These are phyloP conservation scores for Drosophila sucinea DNA, from an alignment of 1,140 invertebrate genomes.

Conservation along the genomic window DNA sequence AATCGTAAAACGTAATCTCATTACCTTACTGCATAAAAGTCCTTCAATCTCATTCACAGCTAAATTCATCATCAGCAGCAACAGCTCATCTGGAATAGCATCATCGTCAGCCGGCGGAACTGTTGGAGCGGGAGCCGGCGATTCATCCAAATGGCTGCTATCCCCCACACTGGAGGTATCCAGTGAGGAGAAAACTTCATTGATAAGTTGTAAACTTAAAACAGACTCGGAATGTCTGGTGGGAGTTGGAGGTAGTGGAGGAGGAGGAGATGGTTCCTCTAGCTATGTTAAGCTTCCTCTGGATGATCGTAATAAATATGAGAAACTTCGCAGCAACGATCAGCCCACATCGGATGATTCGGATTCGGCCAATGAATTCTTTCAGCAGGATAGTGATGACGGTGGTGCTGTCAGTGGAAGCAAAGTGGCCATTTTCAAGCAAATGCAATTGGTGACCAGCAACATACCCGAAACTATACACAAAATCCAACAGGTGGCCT, in stretches of 20 bases:
- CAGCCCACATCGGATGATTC: constrained; percentile 86
- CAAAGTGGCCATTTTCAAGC: constrained; percentile 83
- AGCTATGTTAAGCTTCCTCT: constrained; percentile 86
- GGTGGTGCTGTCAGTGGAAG: constrained; percentile 43
- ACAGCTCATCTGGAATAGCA: constrained; percentile 48
- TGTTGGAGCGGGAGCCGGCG: constrained; percentile 32
- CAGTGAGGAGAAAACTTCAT: constrained; percentile 79
- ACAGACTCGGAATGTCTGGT: constrained; percentile 66
- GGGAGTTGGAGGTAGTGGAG: constrained; percentile 10
- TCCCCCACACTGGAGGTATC: constrained; percentile 78
- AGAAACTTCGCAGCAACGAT: constrained; percentile 88
- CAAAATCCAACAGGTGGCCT: constrained; percentile 83
- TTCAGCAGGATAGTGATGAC: constrained; percentile 71
- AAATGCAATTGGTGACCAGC: constrained; percentile 85
- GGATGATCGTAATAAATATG: constrained; percentile 91
- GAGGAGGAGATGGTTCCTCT: constrained; percentile 11
- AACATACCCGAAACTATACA: constrained; percentile 83
- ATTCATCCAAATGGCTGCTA: constrained; percentile 80
- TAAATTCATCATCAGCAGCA: constrained; percentile 76
- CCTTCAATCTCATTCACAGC: constrained; percentile 82
- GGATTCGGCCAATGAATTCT: constrained; percentile 74
- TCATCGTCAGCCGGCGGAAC: constrained; percentile 30
- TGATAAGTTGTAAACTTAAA: constrained; percentile 70
- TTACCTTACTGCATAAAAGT: constrained; percentile 83
- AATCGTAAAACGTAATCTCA: constrained; percentile 65